A percentile compares a stretch with the other conserved stretches of the same genome.
Evolutionary conservation across 2,797 vertebrate genomes (phyloP).

Genomic region (Gallirallus australis): DNA sequence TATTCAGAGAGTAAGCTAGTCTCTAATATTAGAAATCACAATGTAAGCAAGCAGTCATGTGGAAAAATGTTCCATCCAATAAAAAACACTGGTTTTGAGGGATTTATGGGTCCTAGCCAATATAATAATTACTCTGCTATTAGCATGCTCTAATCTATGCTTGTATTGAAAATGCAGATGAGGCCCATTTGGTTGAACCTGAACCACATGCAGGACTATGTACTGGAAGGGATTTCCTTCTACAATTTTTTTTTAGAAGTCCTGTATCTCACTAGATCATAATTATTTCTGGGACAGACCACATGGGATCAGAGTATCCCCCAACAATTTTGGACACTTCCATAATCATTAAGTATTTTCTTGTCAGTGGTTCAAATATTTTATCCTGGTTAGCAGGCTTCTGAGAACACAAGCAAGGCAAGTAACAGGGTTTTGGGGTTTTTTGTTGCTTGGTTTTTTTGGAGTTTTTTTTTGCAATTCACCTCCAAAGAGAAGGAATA

Average conservation of each 20-base stretch:
- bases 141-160: background rate
- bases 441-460: no score
- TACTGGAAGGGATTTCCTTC: background rate
- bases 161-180: background rate
- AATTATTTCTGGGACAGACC: background rate
- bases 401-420: background rate
- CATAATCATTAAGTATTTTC: background rate
- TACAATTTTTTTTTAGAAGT: background rate
- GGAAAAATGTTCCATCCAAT: background rate
- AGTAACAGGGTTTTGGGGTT: background rate
- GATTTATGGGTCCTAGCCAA: background rate
- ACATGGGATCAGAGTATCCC: background rate
- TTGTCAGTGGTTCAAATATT: background rate
- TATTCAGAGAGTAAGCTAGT: background rate
- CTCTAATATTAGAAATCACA: background rate
- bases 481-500: background rate
- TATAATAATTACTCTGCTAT: background rate
- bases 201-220: background rate
- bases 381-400: background rate
- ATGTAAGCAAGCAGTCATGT: fast-evolving
- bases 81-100: fast-evolving
- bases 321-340: fast-evolving
- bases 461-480: background rate
- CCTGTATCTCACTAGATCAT: background rate
- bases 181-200: fast-evolving